phyloP scores from a whole-genome alignment of 2,888 invertebrate genomes.

The Emmelina monodactyla region DNA sequence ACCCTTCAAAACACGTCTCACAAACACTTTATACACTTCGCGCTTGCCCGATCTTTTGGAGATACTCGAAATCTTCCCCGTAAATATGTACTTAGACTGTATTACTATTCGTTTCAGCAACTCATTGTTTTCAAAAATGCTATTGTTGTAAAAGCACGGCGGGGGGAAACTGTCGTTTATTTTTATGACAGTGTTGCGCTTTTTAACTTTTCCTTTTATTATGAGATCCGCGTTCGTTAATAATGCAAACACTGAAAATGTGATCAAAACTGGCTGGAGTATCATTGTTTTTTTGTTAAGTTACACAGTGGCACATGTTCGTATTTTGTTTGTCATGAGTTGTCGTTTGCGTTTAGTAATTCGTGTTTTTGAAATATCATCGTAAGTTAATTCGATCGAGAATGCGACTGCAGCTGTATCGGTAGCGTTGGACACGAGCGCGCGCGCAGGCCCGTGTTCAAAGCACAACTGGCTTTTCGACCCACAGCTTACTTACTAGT shows the following conservation, averaged over 20 bases:
- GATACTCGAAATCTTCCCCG: constrained; percentile 55
- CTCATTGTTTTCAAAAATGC: constrained; percentile 49
- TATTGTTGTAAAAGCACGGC: constrained; percentile 42
- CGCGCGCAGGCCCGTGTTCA: constrained; percentile 49
- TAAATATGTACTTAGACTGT: constrained; percentile 54
- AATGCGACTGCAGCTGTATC: constrained; percentile 6
- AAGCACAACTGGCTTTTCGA: constrained; percentile 54
- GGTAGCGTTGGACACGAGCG: constrained; percentile 24
- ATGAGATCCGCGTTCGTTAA: constrained; percentile 35
- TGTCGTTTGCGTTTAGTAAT: neutral
- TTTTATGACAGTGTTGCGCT: constrained; percentile 52
- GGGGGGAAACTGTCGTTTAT: constrained; percentile 37
- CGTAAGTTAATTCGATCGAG: neutral
- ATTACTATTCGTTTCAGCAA: constrained; percentile 42
- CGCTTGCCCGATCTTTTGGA: constrained; percentile 30
- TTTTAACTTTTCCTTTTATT: constrained; percentile 51
- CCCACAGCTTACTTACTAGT: constrained; percentile 39
- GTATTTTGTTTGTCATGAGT: neutral
- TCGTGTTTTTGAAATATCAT: too few species aligned
- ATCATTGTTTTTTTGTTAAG: constrained; percentile 38
- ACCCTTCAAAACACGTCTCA: constrained; percentile 54
- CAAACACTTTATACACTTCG: constrained; percentile 51
- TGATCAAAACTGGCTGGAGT: constrained; percentile 22
- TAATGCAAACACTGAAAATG: constrained; percentile 25
- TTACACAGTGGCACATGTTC: neutral